Conservation (phyloP, 2,888 invertebrate genomes). For the Agriopis aurantiaria region DNA sequence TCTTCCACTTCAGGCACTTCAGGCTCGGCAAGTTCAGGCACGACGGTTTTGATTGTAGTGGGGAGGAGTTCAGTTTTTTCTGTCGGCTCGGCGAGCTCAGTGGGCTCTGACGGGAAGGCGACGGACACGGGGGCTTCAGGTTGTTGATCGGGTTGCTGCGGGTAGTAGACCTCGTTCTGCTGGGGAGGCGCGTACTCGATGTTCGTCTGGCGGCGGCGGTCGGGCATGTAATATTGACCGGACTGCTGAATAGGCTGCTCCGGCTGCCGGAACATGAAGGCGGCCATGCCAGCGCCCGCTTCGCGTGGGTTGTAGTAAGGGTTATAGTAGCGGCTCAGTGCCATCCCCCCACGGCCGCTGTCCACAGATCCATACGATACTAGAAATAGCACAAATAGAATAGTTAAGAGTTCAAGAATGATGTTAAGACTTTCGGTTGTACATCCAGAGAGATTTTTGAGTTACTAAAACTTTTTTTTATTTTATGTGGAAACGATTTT, state of each 20-base stretch:
- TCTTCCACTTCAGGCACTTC: slow-evolving; percentile 75
- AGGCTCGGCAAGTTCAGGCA: slow-evolving; percentile 71
- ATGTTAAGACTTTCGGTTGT: no score
- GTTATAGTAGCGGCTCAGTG: slow-evolving; percentile 78
- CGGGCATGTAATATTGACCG: slow-evolving; percentile 75
- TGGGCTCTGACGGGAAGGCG: slow-evolving; percentile 61
- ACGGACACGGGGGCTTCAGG: slow-evolving; percentile 60
- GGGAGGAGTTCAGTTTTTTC: slow-evolving; percentile 66
- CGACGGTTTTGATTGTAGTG: slow-evolving; percentile 64
- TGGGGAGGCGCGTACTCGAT: slow-evolving; percentile 72
- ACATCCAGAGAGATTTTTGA: neutral
- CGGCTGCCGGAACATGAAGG: slow-evolving; percentile 75
- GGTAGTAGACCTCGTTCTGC: slow-evolving; percentile 62
- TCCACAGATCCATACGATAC: slow-evolving; percentile 76
- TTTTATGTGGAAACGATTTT: neutral
- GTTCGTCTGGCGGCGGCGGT: slow-evolving; percentile 74
- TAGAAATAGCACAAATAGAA: slow-evolving; percentile 49
- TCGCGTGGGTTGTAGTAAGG: slow-evolving; percentile 71
- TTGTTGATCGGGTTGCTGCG: slow-evolving; percentile 75
- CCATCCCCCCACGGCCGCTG: slow-evolving; percentile 74
- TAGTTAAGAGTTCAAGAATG: no score
- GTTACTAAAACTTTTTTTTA: neutral
- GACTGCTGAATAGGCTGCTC: slow-evolving; percentile 61
- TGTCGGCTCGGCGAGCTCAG: slow-evolving; percentile 69
- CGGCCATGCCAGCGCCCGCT: slow-evolving; percentile 71